phyloP scores from a whole-genome alignment of 2,888 invertebrate genomes.

The Stratiomys singularior region DNA sequence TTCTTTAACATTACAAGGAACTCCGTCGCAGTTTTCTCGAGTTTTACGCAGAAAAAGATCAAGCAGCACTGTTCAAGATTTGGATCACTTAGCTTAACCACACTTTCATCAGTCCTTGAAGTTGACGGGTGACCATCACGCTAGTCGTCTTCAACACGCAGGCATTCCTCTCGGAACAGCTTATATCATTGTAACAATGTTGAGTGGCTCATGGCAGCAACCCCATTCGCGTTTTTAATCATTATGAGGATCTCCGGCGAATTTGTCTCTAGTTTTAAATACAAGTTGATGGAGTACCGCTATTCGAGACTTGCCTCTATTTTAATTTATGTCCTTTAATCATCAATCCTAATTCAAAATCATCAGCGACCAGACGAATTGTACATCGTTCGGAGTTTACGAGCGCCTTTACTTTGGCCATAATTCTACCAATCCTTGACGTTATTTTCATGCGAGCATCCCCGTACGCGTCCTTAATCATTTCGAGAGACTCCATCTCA shows the following conservation, averaged over 20 bases:
- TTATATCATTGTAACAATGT: background rate
- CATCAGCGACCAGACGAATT: too few relatives aligned
- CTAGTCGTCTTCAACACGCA: background rate
- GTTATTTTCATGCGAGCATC: too few relatives aligned
- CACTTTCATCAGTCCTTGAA: background rate
- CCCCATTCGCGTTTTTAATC: background rate
- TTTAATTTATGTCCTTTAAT: background rate
- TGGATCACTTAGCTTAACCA: background rate
- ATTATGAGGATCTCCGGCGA: background rate
- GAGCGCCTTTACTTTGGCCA: too few relatives aligned
- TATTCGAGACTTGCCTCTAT: background rate
- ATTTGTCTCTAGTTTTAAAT: background rate
- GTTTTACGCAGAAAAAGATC: too few relatives aligned
- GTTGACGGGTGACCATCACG: background rate
- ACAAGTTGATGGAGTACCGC: background rate
- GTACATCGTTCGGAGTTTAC: too few relatives aligned
- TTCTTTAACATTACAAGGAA: too few relatives aligned
- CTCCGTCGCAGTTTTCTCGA: too few relatives aligned
- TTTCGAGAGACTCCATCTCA: too few relatives aligned
- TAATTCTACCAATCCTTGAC: too few relatives aligned
- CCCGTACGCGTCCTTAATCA: too few relatives aligned
- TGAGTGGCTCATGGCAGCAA: background rate
- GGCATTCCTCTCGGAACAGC: background rate
- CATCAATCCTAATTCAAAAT: too few relatives aligned
- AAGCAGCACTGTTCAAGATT: background rate